Base-by-base conservation (phyloP, 1,140 invertebrate genomes). In the Gonatopus flavifemur region DNA sequence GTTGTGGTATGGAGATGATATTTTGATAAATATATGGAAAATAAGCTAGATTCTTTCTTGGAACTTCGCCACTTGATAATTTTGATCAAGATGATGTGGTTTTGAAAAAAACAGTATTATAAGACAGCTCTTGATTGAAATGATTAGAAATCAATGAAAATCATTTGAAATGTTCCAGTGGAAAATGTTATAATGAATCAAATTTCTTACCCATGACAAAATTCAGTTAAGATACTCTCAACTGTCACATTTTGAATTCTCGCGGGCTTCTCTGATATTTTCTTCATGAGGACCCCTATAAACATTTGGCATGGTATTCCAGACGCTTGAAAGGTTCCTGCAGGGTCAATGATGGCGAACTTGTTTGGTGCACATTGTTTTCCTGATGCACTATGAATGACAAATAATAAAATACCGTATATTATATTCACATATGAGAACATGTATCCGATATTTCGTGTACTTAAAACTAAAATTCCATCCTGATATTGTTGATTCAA, bases 301-400 rank as follows among this genome's bases (percentile, higher is more conserved):
- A 74, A 72, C 12, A 62, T 58, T 22, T 74, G 69, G 35, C 71
- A 72, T 3, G 64, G 52, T 5, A 70, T 51, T 22, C 46, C 50
- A 4, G 67, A 49, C 2, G 64, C 55, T 42, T 66, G 67, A 10
- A 74, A 25, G 40, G 64, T 57, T 25, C 54, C 59, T 3, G 54
- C 43, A 0, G 54, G 30, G 6, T 67, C 63, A 4, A 72, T 62
- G 8, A 44, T 52, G 0, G 58, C 55, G 1, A 52, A 50, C 19
- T 39, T 22, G 9, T 58, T 43, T 0, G 37, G 35, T 18, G 32
- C 9, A 19, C 50, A 58, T 8, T 49, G 7, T 12, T 35, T 18
- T 36, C 32, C 38, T 28, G 6, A n/a, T 21, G 38, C 47, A 21
- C n/a, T 45, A 20, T 9, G n/a, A n/a, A n/a, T n/a, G n/a, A 21